A percentile compares a stretch with the other conserved stretches of the same genome.
Evolutionary conservation across 2,888 invertebrate species (phyloP).

Genomic region (Coelinius sp.): DNA sequence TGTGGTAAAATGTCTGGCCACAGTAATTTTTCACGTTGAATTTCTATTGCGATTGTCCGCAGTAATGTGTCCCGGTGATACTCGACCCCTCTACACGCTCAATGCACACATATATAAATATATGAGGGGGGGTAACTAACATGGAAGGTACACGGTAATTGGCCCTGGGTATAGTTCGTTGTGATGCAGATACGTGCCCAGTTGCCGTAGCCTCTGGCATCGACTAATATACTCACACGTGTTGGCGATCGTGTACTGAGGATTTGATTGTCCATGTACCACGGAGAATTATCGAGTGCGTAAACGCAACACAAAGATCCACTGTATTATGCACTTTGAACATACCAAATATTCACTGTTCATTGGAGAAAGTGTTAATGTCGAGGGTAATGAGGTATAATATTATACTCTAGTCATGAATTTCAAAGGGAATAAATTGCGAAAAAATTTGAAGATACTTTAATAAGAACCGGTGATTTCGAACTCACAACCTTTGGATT

Average conservation of each 20-base stretch:
- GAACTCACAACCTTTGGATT: no score
- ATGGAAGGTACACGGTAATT: conserved; percentile 58
- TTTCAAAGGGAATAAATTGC: background rate
- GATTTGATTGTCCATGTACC: conserved; percentile 65
- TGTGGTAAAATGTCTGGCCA: background rate
- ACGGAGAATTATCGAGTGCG: conserved; percentile 63
- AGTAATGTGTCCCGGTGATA: background rate
- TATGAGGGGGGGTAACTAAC: conserved; percentile 45
- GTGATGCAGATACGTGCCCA: conserved; percentile 60
- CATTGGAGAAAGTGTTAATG: background rate
- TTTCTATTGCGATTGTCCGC: conserved; percentile 18
- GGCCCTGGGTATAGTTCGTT: conserved; percentile 52
- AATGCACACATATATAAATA: conserved; percentile 20
- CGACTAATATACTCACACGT: conserved; percentile 64
- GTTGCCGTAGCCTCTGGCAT: conserved; percentile 51
- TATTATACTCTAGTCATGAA: no score
- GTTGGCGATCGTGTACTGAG: conserved; percentile 65
- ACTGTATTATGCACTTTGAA: conserved; percentile 28
- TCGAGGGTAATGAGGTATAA: background rate
- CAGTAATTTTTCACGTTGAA: conserved; percentile 1
- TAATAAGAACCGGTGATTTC: no score
- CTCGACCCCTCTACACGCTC: background rate
- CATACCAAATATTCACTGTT: conserved; percentile 6
- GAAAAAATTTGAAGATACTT: background rate
- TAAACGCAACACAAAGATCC: conserved; percentile 37